Evolutionary conservation across 2,888 invertebrate genomes (phyloP).

Genomic region (Oligia latruncula): DNA sequence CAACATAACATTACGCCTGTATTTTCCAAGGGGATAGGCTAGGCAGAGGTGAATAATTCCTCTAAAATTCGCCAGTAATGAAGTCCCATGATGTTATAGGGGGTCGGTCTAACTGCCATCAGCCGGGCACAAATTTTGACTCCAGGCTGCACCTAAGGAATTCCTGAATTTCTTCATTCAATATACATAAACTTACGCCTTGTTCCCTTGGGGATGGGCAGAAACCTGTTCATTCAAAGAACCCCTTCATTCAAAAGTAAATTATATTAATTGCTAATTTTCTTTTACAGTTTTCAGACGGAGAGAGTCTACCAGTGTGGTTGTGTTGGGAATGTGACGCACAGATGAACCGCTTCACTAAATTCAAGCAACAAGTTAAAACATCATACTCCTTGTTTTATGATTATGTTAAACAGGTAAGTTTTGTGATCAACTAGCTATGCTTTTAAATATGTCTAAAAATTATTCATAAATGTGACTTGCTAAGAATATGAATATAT

Average conservation of each 20-base stretch:
- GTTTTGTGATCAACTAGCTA: too few species aligned
- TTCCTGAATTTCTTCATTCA: not conserved
- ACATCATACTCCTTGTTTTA: constrained; percentile 70
- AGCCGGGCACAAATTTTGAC: not conserved
- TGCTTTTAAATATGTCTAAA: too few species aligned
- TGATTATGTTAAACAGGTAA: constrained; percentile 70
- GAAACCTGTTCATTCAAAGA: not conserved
- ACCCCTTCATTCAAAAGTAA: not conserved
- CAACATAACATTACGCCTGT: not conserved
- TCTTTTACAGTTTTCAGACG: constrained; percentile 58
- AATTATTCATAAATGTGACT: too few species aligned
- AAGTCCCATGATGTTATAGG: not conserved
- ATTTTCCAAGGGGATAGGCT: not conserved
- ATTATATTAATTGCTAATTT: not conserved
- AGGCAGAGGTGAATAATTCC: not conserved
- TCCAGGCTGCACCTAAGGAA: not conserved
- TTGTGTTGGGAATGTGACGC: constrained; percentile 84
- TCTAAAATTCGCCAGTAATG: not conserved
- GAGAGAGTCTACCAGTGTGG: constrained; percentile 56
- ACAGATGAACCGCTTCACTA: constrained; percentile 69
- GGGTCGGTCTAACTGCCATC: too few species aligned
- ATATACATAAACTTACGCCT: not conserved
- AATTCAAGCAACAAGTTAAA: constrained; percentile 77
- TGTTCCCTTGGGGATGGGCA: not conserved
- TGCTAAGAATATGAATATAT: too few species aligned